Conservation (phyloP, 2,888 invertebrate genomes). For the Lasius fuliginosus region DNA sequence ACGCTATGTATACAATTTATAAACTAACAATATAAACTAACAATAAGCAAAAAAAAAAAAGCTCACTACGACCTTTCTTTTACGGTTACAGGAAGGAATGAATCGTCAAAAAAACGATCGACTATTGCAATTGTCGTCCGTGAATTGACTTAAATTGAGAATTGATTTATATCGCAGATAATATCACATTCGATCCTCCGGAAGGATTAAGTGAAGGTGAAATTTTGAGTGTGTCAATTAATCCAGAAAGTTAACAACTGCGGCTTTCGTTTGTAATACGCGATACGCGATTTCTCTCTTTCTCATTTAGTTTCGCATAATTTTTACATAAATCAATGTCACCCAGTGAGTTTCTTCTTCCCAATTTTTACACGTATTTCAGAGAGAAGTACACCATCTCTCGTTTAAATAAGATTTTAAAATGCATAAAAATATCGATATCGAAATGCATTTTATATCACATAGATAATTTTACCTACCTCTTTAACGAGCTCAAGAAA, state of each 20-base stretch:
- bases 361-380: background rate
- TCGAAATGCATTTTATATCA: background rate
- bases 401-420: background rate
- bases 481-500: conserved; percentile 14
- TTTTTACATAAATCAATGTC: background rate
- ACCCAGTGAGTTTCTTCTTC: background rate
- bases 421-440: background rate
- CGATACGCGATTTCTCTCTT: background rate
- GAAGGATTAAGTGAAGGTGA: background rate
- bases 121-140: background rate
- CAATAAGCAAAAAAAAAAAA: background rate
- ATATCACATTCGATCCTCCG: background rate
- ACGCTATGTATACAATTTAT: background rate
- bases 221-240: background rate
- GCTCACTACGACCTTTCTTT: background rate
- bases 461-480: background rate
- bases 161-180: background rate
- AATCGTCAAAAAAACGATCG: background rate
- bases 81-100: background rate
- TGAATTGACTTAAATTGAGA: background rate
- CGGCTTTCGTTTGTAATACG: background rate
- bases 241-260: background rate
- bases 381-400: background rate
- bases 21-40: conserved; percentile 11
- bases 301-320: background rate